Percentiles rank a stretch among this genome's conserved stretches.
Conservation (phyloP, 2,113 vertebrate species). For the Burhinus oedicnemus region DNA sequence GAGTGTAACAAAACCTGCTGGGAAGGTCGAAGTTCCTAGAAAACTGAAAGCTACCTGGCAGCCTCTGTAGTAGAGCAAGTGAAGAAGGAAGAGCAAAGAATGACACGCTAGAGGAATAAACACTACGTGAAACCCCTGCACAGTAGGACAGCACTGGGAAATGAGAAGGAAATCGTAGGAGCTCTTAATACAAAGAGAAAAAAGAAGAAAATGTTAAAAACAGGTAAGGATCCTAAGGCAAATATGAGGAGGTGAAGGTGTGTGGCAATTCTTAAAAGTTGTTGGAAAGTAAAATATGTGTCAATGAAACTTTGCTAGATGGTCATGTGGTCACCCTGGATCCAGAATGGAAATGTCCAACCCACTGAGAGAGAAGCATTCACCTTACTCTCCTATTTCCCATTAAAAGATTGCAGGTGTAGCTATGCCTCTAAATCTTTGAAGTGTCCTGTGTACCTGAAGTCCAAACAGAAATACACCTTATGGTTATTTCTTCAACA, state of each 20-base stretch:
- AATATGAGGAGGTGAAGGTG: neutral
- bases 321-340: neutral
- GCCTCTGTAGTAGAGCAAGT: constrained; percentile 55
- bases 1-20: constrained; percentile 60
- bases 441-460: neutral
- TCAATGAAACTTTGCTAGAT: constrained; percentile 16
- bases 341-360: neutral
- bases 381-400: neutral
- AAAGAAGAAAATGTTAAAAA: constrained; percentile 42
- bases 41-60: constrained; percentile 60
- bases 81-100: constrained; percentile 61
- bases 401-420: neutral
- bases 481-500: neutral
- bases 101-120: constrained; percentile 57
- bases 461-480: neutral
- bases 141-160: constrained; percentile 44
- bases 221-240: constrained; percentile 22
- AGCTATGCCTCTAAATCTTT: neutral
- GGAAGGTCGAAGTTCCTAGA: constrained; percentile 63
- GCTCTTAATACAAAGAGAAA: constrained; percentile 38
- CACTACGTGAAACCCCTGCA: constrained; percentile 42
- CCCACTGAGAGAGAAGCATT: neutral
- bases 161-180: constrained; percentile 40
- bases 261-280: constrained; percentile 23
- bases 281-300: neutral